These are phyloP conservation scores for Papilio aristodemus DNA, from an alignment of 1,140 invertebrate genomes.

Conservation along the genomic window DNA sequence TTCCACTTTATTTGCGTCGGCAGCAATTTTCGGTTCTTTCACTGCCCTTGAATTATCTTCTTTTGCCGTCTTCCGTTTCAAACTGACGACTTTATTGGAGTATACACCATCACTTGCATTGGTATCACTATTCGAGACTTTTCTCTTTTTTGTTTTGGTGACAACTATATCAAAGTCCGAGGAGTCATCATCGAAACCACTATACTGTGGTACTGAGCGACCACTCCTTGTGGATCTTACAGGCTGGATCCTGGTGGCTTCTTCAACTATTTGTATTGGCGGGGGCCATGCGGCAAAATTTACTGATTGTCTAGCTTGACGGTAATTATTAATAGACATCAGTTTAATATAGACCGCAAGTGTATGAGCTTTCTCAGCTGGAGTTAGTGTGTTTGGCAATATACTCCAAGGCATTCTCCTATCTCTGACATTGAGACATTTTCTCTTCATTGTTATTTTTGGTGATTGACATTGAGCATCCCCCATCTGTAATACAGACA, in stretches of 20 bases:
- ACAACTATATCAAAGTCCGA: slow-evolving; percentile 70
- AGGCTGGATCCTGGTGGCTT: slow-evolving; percentile 62
- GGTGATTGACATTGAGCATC: slow-evolving; percentile 36
- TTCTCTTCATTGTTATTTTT: slow-evolving; percentile 65
- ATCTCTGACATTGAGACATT: slow-evolving; percentile 70
- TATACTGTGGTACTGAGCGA: slow-evolving; percentile 68
- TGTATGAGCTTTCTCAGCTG: slow-evolving; percentile 65
- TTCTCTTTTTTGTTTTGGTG: slow-evolving; percentile 68
- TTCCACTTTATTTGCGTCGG: slow-evolving; percentile 44
- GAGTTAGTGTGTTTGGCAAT: slow-evolving; percentile 60
- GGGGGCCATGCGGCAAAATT: slow-evolving; percentile 65
- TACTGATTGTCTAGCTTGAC: slow-evolving; percentile 61
- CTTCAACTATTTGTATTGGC: slow-evolving; percentile 67
- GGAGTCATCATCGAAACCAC: slow-evolving; percentile 73
- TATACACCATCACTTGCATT: slow-evolving; percentile 51
- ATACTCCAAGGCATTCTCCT: slow-evolving; percentile 77
- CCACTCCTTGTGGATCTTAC: slow-evolving; percentile 70
- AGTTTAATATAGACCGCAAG: slow-evolving; percentile 72
- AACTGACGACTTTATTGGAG: slow-evolving; percentile 60
- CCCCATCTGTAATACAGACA: slow-evolving; percentile 47
- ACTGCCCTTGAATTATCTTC: slow-evolving; percentile 59
- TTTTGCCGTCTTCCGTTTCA: slow-evolving; percentile 66
- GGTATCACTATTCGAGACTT: slow-evolving; percentile 59
- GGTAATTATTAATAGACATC: slow-evolving; percentile 70
- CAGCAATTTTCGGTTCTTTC: slow-evolving; percentile 62